Conservation (phyloP, 2,888 invertebrate genomes). For the Neuroscelio doddi region DNA sequence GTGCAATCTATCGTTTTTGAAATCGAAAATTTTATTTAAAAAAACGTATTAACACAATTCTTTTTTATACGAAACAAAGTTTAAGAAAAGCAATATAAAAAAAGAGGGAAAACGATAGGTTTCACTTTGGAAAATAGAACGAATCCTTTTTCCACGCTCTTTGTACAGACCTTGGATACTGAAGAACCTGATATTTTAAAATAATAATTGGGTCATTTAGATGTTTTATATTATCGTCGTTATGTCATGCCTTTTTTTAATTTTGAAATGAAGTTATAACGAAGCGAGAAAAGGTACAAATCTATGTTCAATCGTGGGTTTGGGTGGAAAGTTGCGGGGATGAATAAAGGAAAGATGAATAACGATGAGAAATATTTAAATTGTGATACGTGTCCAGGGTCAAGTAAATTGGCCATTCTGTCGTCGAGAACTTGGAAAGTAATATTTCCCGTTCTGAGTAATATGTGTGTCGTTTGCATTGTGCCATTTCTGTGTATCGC, state of each 20-base stretch:
- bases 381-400: conserved; percentile 51
- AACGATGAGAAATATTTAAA: conserved; percentile 48
- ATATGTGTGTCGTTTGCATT: conserved; percentile 46
- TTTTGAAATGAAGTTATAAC: background rate
- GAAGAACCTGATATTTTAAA: too few species aligned
- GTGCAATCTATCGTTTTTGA: conserved; percentile 1
- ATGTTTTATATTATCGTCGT: conserved; percentile 6
- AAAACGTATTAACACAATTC: too few species aligned
- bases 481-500: conserved; percentile 38
- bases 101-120: background rate
- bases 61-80: too few species aligned
- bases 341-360: conserved; percentile 48
- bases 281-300: conserved; percentile 43
- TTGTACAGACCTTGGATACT: too few species aligned
- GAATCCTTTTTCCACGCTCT: too few species aligned
- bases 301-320: conserved; percentile 48
- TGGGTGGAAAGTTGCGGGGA: conserved; percentile 45
- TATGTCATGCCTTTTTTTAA: background rate
- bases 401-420: conserved; percentile 45
- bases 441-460: conserved; percentile 39
- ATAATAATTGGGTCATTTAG: background rate
- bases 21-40: too few species aligned
- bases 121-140: background rate
- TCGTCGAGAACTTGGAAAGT: conserved; percentile 42
- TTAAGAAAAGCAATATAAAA: too few species aligned